Base-by-base conservation (phyloP, 1,140 invertebrate species). In the Ceratosolen fusciceps region DNA sequence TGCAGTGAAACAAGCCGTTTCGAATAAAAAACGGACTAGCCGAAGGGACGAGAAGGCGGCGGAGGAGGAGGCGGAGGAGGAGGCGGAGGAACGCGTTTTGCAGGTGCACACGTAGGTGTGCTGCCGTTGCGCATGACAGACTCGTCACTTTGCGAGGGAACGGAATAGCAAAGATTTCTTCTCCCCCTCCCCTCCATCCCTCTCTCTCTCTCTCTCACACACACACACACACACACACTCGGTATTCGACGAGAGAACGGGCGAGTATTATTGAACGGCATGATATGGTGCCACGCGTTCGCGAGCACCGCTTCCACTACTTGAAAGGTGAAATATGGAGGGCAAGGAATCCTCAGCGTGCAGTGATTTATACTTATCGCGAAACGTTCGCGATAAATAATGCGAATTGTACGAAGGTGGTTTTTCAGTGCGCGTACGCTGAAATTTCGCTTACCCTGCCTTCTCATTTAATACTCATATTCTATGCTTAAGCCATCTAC, bases 81-180 rank as follows among this genome's bases (percentile, higher is more conserved):
- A 58, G 10, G n/a, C n/a, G 8, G 43, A 29, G 43, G 68, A 29
- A n/a, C 39, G 49, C 39, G 39, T 47, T 26, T 26, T 12, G 82
- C 83, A 82, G 82, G 82, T 84, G 83, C 81, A 78, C 78, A 81
- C 80, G 82, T 83, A 80, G 80, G 81, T 81, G 83, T 82, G 80
- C 16, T 39, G 21, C 16, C 14, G 34, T 65, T 54, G 43, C 43
- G 8, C 49, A 52, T 26, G 24, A 60, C 37, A 60, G 34, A 39
- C 56, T 43, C 82, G 81, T 82, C 74, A 82, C 81, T 80, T 74
- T 72, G 80, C 56, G 72, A 21, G 80, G 80, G 76, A 80, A 74
- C 79, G 79, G 80, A 82, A 81, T 73, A 82, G 67, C 9, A 79
- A 81, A 82, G 79, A 81, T 81, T 37, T 60, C 1, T 34, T 29